Evolutionary conservation across 2,888 invertebrate genomes (phyloP), one percentile per base, ranked within the genome.

Genomic region (Sinotaia quadrata): DNA sequence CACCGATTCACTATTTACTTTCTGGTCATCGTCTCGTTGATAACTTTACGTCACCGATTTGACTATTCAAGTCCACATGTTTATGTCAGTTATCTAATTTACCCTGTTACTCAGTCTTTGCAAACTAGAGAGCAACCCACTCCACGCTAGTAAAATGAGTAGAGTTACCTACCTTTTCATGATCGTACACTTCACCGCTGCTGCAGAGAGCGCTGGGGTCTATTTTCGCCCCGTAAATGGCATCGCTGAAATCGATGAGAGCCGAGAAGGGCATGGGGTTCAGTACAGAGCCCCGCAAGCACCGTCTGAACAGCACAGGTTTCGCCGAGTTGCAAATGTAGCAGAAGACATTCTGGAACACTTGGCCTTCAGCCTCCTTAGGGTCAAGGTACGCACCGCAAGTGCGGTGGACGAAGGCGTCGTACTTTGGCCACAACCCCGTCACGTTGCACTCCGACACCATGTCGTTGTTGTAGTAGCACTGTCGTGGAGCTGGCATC

Each of bases 341-440:
- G 57, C 75, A 75, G 63, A 73, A 75, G 12, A 70, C 63, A 41
- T 75, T 75, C 56, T 67, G 66, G 47, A 72, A 75, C 51, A 59
- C 12, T 24, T 51, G 36, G 10, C 47, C 49, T 4, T 56, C 34
- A 7, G 56, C 49, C 18, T 37, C 18, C 24, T 71, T 71, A 2
- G 71, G 71, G 3, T 73, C 73, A 4, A 68, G 57, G 67, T 70
- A 73, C 12, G 69, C 67, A 12, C 56, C 41, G 52, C 75, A 75
- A 4, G 75, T 72, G 44, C 70, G 63, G 27, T 75, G 71, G 12
- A 68, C 18, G 37, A 73, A 72, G 27, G 47, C 65, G 34, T 70
- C 62, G 41, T 72, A 69, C 8, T 52, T 67, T 7, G 63, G 37
- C 74, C 74, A 74, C 27, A 36, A 49, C 10, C 69, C 69, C 4